A percentile compares a stretch with the other conserved stretches of the same genome.
Conservation (phyloP, 2,797 vertebrate genomes). For the Malurus leucopterus region DNA sequence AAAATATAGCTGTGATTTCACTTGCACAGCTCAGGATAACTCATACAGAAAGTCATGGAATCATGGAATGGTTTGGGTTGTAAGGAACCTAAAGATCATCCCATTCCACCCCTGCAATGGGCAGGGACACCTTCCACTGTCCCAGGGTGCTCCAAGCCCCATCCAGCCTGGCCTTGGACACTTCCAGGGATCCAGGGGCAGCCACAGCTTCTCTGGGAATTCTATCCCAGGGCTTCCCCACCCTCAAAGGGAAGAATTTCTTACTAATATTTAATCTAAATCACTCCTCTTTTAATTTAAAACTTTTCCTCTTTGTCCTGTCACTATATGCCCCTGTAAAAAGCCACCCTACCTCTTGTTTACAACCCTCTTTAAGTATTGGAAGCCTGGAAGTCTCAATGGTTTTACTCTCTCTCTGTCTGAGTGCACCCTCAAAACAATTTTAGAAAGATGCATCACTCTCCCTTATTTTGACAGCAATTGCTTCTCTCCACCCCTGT, state of each 20-base stretch:
- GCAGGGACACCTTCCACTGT: rapidly evolving
- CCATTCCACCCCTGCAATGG: rapidly evolving
- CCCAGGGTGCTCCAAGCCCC: rapidly evolving
- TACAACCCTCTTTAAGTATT: not conserved
- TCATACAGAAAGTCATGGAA: not conserved
- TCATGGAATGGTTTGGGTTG: not conserved
- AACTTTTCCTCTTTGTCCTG: not conserved
- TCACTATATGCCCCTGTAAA: not conserved
- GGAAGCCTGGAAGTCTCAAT: not conserved
- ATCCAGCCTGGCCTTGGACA: rapidly evolving
- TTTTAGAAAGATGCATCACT: not conserved
- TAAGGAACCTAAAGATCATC: not conserved
- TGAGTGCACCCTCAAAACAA: not conserved
- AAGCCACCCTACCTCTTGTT: not conserved
- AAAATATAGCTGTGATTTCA: not conserved
- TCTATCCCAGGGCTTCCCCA: rapidly evolving
- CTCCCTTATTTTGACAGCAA: not conserved
- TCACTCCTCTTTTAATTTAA: not conserved
- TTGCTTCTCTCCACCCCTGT: not conserved
- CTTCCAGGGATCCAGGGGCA: not conserved
- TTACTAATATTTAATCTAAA: not conserved
- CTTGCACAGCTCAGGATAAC: not conserved
- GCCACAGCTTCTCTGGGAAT: not conserved
- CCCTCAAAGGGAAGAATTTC: not conserved
- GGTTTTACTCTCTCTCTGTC: not conserved